Evolutionary conservation across 2,888 invertebrate species (phyloP).

Genomic region (Flexamia atlantica): DNA sequence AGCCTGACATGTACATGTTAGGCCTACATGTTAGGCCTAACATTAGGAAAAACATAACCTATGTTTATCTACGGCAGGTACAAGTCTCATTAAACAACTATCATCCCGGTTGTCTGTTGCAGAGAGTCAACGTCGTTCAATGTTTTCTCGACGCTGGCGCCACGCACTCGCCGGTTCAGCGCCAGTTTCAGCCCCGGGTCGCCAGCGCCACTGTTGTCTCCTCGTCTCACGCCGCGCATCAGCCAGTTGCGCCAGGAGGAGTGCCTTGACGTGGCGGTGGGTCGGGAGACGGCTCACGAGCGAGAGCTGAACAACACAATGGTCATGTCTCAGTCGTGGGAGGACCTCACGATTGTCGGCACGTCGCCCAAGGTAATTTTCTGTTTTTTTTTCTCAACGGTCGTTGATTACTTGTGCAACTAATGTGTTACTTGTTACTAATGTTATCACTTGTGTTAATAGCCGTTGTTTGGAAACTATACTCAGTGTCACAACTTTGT

Average conservation of each 20-base stretch:
- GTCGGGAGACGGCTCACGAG: conserved; percentile 94
- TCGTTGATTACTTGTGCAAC: no score
- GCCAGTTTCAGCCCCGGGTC: conserved; percentile 87
- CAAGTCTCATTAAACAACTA: no score
- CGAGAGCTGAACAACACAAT: conserved; percentile 93
- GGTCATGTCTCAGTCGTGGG: conserved; percentile 97
- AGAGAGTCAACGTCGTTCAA: conserved; percentile 84
- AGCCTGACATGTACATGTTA: no score
- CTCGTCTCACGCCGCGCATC: conserved; percentile 89
- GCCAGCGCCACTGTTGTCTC: conserved; percentile 74
- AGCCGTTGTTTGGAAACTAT: no score
- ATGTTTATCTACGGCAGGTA: no score
- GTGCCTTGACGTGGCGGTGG: conserved; percentile 88
- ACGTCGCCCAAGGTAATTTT: conserved; percentile 54
- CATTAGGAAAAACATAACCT: no score
- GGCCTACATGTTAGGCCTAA: no score
- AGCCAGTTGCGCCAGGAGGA: conserved; percentile 94
- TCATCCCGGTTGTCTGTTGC: no score
- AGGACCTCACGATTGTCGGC: conserved; percentile 88
- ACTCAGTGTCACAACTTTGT: no score
- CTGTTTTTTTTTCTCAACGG: no score
- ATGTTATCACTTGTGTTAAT: no score
- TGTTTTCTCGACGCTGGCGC: conserved; percentile 81
- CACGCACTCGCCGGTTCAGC: conserved; percentile 91
- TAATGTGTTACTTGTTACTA: no score